A percentile compares a stretch with the other conserved stretches of the same genome.
phyloP scores from a whole-genome alignment of 2,797 vertebrate genomes.

The Ispidina picta region DNA sequence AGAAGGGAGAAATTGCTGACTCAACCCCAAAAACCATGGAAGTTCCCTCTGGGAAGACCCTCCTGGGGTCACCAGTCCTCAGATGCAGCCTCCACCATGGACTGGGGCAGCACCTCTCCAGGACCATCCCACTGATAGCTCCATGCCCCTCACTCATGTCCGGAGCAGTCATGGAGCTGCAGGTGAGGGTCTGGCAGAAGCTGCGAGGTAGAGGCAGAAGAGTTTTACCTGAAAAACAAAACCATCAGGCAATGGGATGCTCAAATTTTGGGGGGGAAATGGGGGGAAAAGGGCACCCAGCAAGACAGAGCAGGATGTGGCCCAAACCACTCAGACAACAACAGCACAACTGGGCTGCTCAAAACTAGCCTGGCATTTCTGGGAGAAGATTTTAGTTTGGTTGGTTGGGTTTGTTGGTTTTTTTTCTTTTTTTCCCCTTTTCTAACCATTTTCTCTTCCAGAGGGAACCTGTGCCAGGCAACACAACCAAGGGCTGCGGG shows the following conservation, averaged over 20 bases:
- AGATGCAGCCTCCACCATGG: background rate
- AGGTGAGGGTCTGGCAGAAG: background rate
- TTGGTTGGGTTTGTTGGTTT: background rate
- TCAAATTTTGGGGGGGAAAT: background rate
- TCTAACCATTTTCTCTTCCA: background rate
- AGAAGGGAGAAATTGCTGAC: background rate
- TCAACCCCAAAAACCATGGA: background rate
- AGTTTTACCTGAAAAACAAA: slow-evolving; percentile 3
- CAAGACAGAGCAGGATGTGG: background rate
- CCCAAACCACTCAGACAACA: background rate
- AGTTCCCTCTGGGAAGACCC: background rate
- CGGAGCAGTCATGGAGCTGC: rapidly evolving
- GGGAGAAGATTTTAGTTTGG: background rate
- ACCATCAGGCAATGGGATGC: background rate
- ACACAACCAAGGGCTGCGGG: background rate
- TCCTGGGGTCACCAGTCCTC: background rate
- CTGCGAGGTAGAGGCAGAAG: background rate
- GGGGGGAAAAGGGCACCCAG: background rate
- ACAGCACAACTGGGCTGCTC: background rate
- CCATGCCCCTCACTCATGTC: rapidly evolving
- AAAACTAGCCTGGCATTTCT: background rate
- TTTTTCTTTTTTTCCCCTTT: background rate
- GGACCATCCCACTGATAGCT: background rate
- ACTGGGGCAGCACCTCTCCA: background rate
- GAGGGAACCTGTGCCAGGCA: background rate